Conservation (phyloP, 2,888 invertebrate genomes). For the Aleiodes alternator region DNA sequence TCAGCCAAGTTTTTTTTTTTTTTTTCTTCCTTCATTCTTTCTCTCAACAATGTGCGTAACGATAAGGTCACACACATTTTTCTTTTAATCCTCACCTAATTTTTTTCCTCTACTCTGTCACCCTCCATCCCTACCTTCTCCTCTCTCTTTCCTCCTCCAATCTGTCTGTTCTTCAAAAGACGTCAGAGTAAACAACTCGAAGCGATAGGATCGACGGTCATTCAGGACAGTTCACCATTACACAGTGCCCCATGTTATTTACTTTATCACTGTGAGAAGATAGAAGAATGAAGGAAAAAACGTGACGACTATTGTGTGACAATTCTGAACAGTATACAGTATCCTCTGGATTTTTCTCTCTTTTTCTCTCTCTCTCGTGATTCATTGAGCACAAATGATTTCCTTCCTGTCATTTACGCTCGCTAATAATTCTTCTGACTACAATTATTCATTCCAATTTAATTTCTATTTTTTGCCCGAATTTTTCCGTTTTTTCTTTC, state of each 20-base stretch:
- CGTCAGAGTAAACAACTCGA: slow-evolving; percentile 5
- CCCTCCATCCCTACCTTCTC: too few species aligned
- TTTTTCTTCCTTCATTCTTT: too few species aligned
- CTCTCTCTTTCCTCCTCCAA: too few species aligned
- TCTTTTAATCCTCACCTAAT: too few species aligned
- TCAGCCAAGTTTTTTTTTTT: background rate
- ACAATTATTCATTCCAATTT: too few species aligned
- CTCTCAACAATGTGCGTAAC: too few species aligned
- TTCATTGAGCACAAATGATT: background rate
- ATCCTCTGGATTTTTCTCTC: background rate
- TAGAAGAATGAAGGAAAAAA: background rate
- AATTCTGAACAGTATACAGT: background rate
- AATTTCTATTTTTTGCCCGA: background rate
- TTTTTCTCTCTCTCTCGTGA: background rate
- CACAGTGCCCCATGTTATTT: slow-evolving; percentile 7
- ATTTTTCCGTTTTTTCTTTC: background rate
- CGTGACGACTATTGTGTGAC: slow-evolving; percentile 10
- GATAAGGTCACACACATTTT: too few species aligned
- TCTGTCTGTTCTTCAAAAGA: background rate
- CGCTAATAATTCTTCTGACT: background rate
- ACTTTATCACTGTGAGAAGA: slow-evolving; percentile 4
- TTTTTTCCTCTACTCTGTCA: too few species aligned
- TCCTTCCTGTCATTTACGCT: background rate
- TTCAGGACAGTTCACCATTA: slow-evolving; percentile 21
- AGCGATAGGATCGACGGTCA: slow-evolving; percentile 9